Conservation (phyloP, 2,888 invertebrate species). For the Nineta flava region DNA sequence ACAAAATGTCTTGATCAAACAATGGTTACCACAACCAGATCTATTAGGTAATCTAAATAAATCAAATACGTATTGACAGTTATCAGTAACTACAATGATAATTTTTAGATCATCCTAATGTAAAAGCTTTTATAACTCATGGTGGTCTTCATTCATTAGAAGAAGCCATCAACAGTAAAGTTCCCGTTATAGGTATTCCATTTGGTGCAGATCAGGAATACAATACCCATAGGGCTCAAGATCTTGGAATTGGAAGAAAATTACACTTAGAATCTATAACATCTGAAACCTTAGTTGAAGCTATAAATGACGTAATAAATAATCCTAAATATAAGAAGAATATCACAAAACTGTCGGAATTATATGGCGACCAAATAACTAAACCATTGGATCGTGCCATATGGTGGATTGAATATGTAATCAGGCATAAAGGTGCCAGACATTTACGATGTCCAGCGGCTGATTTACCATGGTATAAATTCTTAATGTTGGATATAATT, state of each 20-base stretch:
- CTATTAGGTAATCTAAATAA: constrained; percentile 11
- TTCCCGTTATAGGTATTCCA: constrained; percentile 34
- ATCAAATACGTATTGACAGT: too few relatives aligned
- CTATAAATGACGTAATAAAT: constrained; percentile 22
- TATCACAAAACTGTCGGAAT: neutral
- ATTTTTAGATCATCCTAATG: constrained; percentile 4
- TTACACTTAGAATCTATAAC: constrained; percentile 24
- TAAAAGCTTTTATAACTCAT: constrained; percentile 36
- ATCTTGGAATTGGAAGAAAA: constrained; percentile 24
- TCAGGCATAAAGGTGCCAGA: constrained; percentile 8
- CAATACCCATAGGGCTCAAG: constrained; percentile 28
- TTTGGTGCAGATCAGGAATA: constrained; percentile 33
- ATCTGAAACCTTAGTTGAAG: constrained; percentile 23
- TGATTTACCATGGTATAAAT: constrained; percentile 12
- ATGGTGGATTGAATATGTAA: constrained; percentile 10
- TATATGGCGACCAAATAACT: constrained; percentile 4
- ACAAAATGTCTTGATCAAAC: constrained; percentile 12
- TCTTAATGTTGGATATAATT: constrained; percentile 12
- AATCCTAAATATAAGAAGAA: neutral
- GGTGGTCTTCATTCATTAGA: constrained; percentile 38
- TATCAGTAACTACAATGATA: constrained; percentile 1
- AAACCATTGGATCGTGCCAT: constrained; percentile 9
- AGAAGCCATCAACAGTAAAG: constrained; percentile 33
- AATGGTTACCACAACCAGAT: constrained; percentile 16
- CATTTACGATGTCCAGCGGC: constrained; percentile 8